Evolutionary conservation across 2,113 vertebrate species (phyloP), one percentile per base, ranked within the genome.

Genomic region (Ceyx melanurus): DNA sequence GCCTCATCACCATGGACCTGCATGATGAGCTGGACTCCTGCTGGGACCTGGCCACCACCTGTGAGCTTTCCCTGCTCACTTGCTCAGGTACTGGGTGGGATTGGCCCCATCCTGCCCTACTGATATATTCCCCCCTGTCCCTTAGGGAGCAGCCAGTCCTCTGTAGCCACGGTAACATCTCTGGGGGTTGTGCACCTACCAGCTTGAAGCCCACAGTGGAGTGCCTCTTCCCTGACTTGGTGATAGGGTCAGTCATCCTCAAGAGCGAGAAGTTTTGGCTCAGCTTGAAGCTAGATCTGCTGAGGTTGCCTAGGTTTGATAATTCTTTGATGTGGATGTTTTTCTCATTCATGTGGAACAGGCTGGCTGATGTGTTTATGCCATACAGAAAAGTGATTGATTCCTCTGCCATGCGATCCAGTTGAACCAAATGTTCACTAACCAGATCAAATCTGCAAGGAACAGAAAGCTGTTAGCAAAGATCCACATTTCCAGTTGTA

Each of bases 401-500:
- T 25, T 97, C 92, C 58, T 65, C 70, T 9, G 97, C 95, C 82
- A 98, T 90, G 6, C 13, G 70, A 22, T 98, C 97, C 53, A 98
- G 13, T 3, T 89, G 84, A 5, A 73, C 87, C 76, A 98, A 77
- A 2, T 96, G 91, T 10, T 68, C 58, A 2, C 57, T 78, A 6
- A 95, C 87, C 14, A 73, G 45, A 2, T 51, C 71, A 19, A 97
- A 96, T 51, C 97, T 98, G 91, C 15, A 74, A 28, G 75, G 33
- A n/a, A 37, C 19, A 54, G 18, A 28, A 21, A 5, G 31, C 20
- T 40, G 0, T 17, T 62, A n/a, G 28, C 15, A 42, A 71, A 8
- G 4, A 35, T 11, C 31, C 16, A 3, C 1, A 0, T 17, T n/a
- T 40, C 37, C 16, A 2, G 21, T n/a, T 10, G 6, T 14, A 57